phyloP scores from a whole-genome alignment of 1,140 invertebrate species.

The Sitobion miscanthi region DNA sequence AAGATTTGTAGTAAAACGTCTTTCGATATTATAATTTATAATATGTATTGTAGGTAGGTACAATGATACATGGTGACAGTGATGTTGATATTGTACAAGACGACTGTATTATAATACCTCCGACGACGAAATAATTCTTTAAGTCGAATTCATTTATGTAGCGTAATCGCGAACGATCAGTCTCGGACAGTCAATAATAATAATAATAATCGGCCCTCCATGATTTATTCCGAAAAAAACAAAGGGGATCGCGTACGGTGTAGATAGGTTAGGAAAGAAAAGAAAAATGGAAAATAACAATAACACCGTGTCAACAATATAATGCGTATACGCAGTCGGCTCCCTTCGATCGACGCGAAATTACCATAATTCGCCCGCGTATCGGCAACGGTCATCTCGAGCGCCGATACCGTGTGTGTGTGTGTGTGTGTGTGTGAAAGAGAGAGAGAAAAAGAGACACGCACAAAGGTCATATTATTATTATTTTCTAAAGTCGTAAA shows the following conservation, averaged over 20 bases:
- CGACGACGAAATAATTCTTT: neutral
- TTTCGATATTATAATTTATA: neutral
- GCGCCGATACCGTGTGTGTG: neutral
- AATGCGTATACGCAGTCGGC: neutral
- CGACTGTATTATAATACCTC: neutral
- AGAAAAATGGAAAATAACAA: slow-evolving; percentile 16
- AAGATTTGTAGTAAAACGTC: neutral
- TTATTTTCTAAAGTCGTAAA: slow-evolving; percentile 42
- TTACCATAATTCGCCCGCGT: slow-evolving; percentile 42
- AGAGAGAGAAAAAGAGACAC: neutral
- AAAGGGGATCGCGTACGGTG: neutral
- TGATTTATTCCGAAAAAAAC: slow-evolving; percentile 54
- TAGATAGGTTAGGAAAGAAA: neutral
- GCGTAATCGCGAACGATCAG: slow-evolving; percentile 17
- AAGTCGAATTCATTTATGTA: neutral
- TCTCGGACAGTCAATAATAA: neutral
- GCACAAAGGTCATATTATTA: slow-evolving; percentile 40
- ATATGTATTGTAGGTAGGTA: neutral
- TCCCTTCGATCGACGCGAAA: neutral
- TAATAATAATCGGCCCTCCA: neutral
- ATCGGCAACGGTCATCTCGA: slow-evolving; percentile 48
- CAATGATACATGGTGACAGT: neutral
- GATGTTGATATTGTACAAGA: neutral
- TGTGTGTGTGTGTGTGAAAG: too few species aligned
- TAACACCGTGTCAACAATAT: slow-evolving; percentile 41